Conservation (phyloP, 2,113 vertebrate species). For the Vombatus ursinus region DNA sequence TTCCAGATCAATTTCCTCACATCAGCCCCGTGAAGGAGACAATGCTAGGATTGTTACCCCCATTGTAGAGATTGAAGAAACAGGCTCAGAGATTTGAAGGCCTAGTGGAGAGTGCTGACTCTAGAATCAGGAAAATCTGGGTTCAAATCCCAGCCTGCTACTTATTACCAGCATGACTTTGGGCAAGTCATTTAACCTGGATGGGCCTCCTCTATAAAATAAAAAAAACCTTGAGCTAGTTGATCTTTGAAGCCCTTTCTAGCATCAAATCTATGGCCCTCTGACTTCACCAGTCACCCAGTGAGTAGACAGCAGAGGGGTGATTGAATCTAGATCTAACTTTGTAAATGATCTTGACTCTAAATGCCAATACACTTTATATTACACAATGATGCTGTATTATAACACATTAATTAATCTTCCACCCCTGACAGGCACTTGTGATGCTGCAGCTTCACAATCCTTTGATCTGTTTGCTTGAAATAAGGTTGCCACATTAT, state of each 20-base stretch:
- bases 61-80: not conserved
- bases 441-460: not conserved
- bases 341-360: not conserved
- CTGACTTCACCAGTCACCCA: not conserved
- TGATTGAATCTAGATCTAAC: not conserved
- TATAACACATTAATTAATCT: not conserved
- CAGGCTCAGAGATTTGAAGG: not conserved
- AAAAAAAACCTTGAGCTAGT: not conserved
- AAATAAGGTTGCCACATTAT: not conserved
- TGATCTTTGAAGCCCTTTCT: not conserved
- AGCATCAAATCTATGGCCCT: not conserved
- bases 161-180: not conserved
- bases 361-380: not conserved
- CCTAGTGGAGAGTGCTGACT: not conserved
- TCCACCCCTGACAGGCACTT: not conserved
- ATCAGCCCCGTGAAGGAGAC: not conserved
- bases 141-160: not conserved
- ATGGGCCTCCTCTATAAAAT: not conserved
- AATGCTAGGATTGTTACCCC: not conserved
- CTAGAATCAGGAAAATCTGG: not conserved
- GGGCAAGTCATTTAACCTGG: not conserved
- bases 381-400: not conserved
- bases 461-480: not conserved
- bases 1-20: not conserved
- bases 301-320: not conserved